Evolutionary conservation across 2,888 invertebrate species (phyloP), one percentile per base, ranked within the genome.

Genomic region (Endotricha flammealis): DNA sequence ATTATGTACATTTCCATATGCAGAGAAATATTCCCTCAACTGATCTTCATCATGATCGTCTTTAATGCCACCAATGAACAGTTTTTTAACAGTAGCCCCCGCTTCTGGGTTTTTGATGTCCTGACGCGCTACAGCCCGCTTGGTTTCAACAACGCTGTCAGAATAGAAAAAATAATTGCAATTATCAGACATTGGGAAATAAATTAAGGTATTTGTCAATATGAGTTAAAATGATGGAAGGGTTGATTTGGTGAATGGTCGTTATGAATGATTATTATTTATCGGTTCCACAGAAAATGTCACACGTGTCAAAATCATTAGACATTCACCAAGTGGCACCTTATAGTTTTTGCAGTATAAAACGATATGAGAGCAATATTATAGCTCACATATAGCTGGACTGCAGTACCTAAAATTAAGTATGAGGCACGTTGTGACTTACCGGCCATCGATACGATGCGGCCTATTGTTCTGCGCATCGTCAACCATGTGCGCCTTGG

Each of bases 11-110:
- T 87, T 92, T 8, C 98, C 98, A 73, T 90, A 97, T 36, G 90
- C 89, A 32, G 92, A 91, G 69, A 96, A 96, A 64, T 96, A 94
- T 43, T 95, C 93, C 37, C 93, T 88, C 8, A 98, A 86, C 67
- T 96, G 94, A 22, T 96, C 94, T 64, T 98, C 98, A 62, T 95
- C 95, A 44, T 96, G 93, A 41, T 97, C 97, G 59, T 98, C 98
- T 65, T 96, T 97, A 20, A 98, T 88, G 3, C 97, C 98, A 34
- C 98, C 98, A 44, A 98, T 95, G 66, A 98, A 98, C 41, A 98
- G 76, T 79, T 98, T 98, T 65, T 97, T 96, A 0, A 97, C 97
- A 0, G 97, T 96, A 0, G 95, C 94, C 28, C 96, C 96, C 2
- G 97, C 94, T 74, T 97, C 97, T 0, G 97, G 96, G 39, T 95